Conservation (phyloP, 2,888 invertebrate genomes). For the Synanthedon tipuliformis region DNA sequence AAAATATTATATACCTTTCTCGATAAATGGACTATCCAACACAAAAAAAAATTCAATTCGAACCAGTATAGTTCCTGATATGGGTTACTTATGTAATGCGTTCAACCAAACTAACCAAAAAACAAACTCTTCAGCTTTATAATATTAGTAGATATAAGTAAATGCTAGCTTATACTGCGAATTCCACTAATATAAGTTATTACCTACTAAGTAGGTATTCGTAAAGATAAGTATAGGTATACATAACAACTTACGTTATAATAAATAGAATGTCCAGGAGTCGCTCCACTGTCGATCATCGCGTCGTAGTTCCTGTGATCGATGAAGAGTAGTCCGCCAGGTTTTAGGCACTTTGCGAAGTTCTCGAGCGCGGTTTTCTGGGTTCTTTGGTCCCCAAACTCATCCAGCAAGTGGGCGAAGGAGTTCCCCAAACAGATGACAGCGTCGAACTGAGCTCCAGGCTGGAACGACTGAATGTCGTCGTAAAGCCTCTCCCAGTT, state of each 20-base stretch:
- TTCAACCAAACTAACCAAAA: too few species aligned
- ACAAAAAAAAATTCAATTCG: too few species aligned
- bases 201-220: too few species aligned
- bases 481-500: constrained; percentile 87
- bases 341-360: constrained; percentile 85
- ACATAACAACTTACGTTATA: constrained; percentile 79
- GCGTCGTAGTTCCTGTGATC: constrained; percentile 92
- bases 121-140: too few species aligned
- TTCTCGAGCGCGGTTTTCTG: constrained; percentile 83
- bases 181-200: background rate
- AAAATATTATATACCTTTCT: too few species aligned
- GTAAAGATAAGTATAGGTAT: background rate
- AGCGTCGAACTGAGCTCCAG: constrained; percentile 82
- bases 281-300: constrained; percentile 80
- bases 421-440: constrained; percentile 92
- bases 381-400: constrained; percentile 80
- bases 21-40: too few species aligned
- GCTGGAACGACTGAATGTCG: constrained; percentile 73
- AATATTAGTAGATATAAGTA: too few species aligned
- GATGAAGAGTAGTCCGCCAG: constrained; percentile 85
- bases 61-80: too few species aligned
- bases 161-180: background rate
- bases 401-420: constrained; percentile 88
- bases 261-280: constrained; percentile 87
- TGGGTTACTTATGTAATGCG: too few species aligned